These are phyloP conservation scores for Staurois parvus DNA, from an alignment of 2,797 vertebrate species.

Conservation along the genomic window DNA sequence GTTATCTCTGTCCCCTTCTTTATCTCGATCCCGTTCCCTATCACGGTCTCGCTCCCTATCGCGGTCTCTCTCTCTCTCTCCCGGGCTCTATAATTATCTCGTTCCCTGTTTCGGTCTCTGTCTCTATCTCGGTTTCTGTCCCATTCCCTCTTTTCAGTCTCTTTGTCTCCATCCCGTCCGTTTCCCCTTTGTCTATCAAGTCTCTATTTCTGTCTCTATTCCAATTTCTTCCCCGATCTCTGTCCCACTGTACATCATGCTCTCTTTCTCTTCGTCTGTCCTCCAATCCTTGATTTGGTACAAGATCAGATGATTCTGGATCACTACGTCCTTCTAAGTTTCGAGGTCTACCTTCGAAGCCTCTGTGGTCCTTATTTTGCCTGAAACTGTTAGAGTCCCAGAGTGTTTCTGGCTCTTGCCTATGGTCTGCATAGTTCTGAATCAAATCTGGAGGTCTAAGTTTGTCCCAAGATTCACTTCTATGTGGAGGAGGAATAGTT, in stretches of 20 bases:
- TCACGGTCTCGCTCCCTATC: conserved; percentile 63
- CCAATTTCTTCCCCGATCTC: conserved; percentile 73
- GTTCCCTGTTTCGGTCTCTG: conserved; percentile 74
- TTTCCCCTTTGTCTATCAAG: conserved; percentile 71
- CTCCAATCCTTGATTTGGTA: conserved; percentile 82
- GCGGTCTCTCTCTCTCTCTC: conserved; percentile 64
- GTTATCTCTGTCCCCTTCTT: conserved; percentile 62
- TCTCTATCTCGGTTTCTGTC: conserved; percentile 76
- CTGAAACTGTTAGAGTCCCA: conserved; percentile 81
- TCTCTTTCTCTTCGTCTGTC: conserved; percentile 89
- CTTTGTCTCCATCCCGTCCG: conserved; percentile 74
- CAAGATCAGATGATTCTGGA: conserved; percentile 76
- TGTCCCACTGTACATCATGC: conserved; percentile 81
- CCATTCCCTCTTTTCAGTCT: conserved; percentile 72
- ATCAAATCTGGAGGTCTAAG: conserved; percentile 70
- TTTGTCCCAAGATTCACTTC: conserved; percentile 79
- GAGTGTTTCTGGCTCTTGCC: conserved; percentile 77
- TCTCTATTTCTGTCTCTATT: conserved; percentile 78
- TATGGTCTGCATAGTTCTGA: conserved; percentile 71
- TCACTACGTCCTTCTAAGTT: conserved; percentile 86
- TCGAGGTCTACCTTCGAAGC: conserved; percentile 80
- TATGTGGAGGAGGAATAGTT: conserved; percentile 78
- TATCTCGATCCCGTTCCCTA: conserved; percentile 63
- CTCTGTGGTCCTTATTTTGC: conserved; percentile 80
- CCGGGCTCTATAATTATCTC: conserved; percentile 49